phyloP scores from a whole-genome alignment of 2,888 invertebrate genomes.

The Nipponacmea schrenckii region DNA sequence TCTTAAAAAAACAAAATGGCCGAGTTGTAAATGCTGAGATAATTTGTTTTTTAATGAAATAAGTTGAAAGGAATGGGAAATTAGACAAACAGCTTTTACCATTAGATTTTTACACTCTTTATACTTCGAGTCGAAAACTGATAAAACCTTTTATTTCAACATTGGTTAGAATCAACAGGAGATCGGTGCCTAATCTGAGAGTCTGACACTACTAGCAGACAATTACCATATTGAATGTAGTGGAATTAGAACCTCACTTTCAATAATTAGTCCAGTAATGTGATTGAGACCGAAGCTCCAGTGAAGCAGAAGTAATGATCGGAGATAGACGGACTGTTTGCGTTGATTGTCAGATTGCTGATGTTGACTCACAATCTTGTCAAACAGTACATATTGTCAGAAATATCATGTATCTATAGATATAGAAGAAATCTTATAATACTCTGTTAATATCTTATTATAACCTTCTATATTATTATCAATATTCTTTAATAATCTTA shows the following conservation, averaged over 20 bases:
- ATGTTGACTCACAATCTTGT: slow-evolving; percentile 4
- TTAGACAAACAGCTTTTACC: too few relatives aligned
- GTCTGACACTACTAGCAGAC: background rate
- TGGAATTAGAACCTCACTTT: slow-evolving; percentile 5
- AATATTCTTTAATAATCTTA: background rate
- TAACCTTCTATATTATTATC: background rate
- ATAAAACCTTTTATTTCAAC: background rate
- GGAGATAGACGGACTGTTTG: background rate
- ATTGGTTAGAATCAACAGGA: background rate
- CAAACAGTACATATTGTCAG: background rate
- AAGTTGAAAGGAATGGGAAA: too few relatives aligned
- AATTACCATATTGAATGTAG: slow-evolving; percentile 7
- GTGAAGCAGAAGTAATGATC: slow-evolving; percentile 2
- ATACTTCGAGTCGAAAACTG: too few relatives aligned
- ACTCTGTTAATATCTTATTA: too few relatives aligned
- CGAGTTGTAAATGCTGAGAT: too few relatives aligned
- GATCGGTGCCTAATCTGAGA: background rate
- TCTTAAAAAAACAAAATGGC: too few relatives aligned
- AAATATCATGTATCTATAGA: background rate
- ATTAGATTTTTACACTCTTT: too few relatives aligned
- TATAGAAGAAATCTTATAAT: background rate
- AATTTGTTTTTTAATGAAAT: too few relatives aligned
- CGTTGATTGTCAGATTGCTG: background rate
- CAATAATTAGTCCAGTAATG: background rate
- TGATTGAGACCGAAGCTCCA: background rate